These are phyloP conservation scores for Calycopis cecrops DNA, from an alignment of 1,140 invertebrate species.

Conservation along the genomic window DNA sequence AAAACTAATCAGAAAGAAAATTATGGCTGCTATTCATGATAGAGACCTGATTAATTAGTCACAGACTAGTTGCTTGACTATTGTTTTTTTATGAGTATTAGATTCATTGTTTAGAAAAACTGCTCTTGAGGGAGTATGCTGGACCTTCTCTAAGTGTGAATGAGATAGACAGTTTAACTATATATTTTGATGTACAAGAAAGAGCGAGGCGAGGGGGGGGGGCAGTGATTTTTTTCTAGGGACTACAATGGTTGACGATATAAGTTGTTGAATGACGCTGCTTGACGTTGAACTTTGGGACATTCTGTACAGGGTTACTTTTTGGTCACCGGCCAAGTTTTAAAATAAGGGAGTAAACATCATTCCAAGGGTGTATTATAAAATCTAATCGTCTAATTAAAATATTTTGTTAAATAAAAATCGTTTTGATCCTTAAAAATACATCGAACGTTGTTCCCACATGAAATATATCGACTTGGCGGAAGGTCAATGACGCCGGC, in stretches of 20 bases:
- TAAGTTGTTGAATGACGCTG: slow-evolving; percentile 9
- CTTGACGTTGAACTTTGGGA: no score
- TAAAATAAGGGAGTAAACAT: no score
- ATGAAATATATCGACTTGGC: no score
- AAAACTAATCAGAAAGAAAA: slow-evolving; percentile 8
- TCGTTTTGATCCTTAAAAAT: no score
- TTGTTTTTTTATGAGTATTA: slow-evolving; percentile 1
- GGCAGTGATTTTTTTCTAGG: slow-evolving; percentile 7
- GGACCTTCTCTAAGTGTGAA: slow-evolving; percentile 8
- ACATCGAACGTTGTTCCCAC: no score
- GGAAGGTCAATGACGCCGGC: no score
- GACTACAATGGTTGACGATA: slow-evolving; percentile 4
- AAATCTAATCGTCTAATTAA: no score
- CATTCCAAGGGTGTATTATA: no score
- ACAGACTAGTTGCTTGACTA: neutral
- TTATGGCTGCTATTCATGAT: slow-evolving; percentile 7
- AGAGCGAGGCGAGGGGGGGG: neutral
- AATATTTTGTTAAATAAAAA: no score
- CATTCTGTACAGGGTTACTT: no score
- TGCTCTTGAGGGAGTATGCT: no score
- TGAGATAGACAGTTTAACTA: neutral
- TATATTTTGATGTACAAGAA: slow-evolving; percentile 7
- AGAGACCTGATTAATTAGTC: slow-evolving; percentile 1
- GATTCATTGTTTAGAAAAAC: slow-evolving; percentile 10
- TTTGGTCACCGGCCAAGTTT: no score